These are phyloP conservation scores for Prionailurus bengalensis DNA, from an alignment of 2,113 vertebrate species.

Conservation along the genomic window DNA sequence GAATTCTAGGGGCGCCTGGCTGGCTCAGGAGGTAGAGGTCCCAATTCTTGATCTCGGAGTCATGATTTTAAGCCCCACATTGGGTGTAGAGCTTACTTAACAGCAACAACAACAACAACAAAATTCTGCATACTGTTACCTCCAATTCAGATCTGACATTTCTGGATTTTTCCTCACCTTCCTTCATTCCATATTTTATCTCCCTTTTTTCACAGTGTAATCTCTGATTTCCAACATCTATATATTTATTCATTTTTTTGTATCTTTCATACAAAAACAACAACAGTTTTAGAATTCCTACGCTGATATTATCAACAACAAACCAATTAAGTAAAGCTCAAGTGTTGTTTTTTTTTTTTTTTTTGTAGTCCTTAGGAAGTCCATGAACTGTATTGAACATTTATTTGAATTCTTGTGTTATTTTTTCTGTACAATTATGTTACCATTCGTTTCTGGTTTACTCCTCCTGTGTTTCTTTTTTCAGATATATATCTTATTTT, in stretches of 20 bases:
- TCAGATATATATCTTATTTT: not conserved
- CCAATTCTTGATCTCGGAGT: not conserved
- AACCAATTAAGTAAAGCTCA: not conserved
- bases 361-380: not conserved
- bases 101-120: not conserved
- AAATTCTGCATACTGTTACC: not conserved
- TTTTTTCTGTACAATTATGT: constrained; percentile 6
- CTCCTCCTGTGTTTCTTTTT: not conserved
- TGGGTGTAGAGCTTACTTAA: not conserved
- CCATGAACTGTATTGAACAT: not conserved
- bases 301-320: not conserved
- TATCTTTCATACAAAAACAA: constrained; percentile 19
- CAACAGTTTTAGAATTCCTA: not conserved
- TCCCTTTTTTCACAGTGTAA: not conserved
- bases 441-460: not conserved
- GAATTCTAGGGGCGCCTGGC: not conserved
- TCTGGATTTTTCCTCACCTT: not conserved
- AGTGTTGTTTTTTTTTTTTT: not conserved
- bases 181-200: not conserved
- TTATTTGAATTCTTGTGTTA: not conserved
- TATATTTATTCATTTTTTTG: constrained; percentile 20
- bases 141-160: not conserved
- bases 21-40: not conserved
- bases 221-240: not conserved
- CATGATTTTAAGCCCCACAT: not conserved